Evolutionary conservation across 2,797 vertebrate species (phyloP).

Genomic region (Erethizon dorsatum): DNA sequence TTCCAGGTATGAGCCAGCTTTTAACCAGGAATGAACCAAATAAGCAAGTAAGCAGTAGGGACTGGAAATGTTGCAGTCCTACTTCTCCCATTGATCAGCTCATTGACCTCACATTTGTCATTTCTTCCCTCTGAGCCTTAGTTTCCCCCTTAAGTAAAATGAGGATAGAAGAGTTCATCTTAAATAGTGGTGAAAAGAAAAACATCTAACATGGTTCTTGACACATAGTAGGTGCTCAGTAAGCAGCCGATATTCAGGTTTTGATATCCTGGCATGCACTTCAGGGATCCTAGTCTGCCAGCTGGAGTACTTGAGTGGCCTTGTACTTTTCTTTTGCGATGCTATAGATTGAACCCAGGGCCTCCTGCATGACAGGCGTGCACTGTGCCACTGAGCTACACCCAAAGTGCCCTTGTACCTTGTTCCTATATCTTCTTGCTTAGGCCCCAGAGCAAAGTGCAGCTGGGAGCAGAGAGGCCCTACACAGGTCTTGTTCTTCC

Average conservation of each 20-base stretch:
- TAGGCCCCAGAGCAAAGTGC: neutral
- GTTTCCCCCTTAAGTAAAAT: constrained; percentile 24
- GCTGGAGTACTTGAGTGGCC: neutral
- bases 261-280: neutral
- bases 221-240: neutral
- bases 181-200: neutral
- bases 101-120: neutral
- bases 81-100: neutral
- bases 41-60: neutral
- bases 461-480: neutral
- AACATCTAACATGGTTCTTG: neutral
- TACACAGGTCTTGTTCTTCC: neutral
- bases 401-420: neutral
- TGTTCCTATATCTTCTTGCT: constrained; percentile 50
- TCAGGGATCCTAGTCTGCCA: neutral
- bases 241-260: neutral
- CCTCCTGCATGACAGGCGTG: neutral
- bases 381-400: neutral
- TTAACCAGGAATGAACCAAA: neutral
- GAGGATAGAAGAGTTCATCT: neutral
- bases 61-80: neutral
- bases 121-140: neutral
- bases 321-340: neutral
- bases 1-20: neutral
- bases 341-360: neutral